Conservation (phyloP, 2,888 invertebrate species). For the Drosophila lutescens region DNA sequence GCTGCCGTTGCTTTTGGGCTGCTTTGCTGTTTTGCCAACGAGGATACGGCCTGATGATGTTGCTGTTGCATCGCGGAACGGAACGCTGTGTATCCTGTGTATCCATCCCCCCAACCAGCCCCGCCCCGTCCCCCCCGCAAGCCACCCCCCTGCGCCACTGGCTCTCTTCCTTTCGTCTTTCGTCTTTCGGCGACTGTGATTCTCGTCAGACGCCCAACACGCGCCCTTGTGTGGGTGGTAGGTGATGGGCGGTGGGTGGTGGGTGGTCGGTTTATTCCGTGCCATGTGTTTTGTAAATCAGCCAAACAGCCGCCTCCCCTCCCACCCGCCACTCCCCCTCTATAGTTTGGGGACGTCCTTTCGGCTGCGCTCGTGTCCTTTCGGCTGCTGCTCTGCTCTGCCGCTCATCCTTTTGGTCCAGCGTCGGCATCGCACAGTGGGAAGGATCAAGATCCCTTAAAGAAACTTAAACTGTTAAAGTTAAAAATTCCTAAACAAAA, state of each 20-base stretch:
- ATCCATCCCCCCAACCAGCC: background rate
- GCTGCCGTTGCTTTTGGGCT: background rate
- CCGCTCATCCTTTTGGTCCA: conserved; percentile 30
- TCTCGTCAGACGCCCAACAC: conserved; percentile 11
- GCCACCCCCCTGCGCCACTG: background rate
- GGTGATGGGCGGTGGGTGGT: conserved; percentile 1
- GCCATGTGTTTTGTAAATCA: conserved; percentile 42
- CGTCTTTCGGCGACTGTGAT: background rate
- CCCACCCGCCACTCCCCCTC: background rate
- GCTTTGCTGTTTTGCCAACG: conserved; percentile 1
- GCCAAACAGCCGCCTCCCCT: background rate
- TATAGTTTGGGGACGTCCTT: conserved; percentile 1
- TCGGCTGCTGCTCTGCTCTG: conserved; percentile 26
- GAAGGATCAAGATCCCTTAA: too few species aligned
- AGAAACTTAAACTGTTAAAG: too few species aligned
- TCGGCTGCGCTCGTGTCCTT: conserved; percentile 21
- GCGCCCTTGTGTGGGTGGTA: conserved; percentile 23
- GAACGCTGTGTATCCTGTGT: conserved; percentile 21
- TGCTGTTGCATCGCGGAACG: conserved; percentile 7
- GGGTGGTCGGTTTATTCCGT: conserved; percentile 6
- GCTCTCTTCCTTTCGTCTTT: background rate
- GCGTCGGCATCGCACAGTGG: conserved; percentile 20
- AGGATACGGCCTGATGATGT: conserved; percentile 9
- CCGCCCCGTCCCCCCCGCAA: background rate
- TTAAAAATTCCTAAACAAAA: too few species aligned